phyloP scores from a whole-genome alignment of 2,113 vertebrate genomes.

The pig (Sus scrofa) region T2T-Sscrofa CM000817.6:88271001-88271500 shows the following conservation, averaged over 20 bases:
- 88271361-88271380: slow-evolving; percentile 44
- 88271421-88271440: neutral
- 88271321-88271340: slow-evolving; percentile 37
- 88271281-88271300: slow-evolving; percentile 12
- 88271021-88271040: neutral
- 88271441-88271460: slow-evolving; percentile 54
- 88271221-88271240: neutral
- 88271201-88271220: neutral
- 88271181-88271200: neutral
- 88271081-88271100: slow-evolving; percentile 9
- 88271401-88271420: neutral
- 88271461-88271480: neutral
- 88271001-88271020: slow-evolving; percentile 24
- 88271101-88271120: neutral
- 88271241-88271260: neutral
- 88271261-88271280: neutral
- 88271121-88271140: neutral
- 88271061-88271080: neutral
- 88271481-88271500: neutral
- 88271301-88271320: slow-evolving; percentile 31
- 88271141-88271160: slow-evolving; percentile 8
- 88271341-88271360: neutral
- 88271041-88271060: neutral
- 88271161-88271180: slow-evolving; percentile 33
- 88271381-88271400: slow-evolving; percentile 50